Conservation (phyloP, 2,888 invertebrate genomes). For the Rhaphigaster nebulosa region DNA sequence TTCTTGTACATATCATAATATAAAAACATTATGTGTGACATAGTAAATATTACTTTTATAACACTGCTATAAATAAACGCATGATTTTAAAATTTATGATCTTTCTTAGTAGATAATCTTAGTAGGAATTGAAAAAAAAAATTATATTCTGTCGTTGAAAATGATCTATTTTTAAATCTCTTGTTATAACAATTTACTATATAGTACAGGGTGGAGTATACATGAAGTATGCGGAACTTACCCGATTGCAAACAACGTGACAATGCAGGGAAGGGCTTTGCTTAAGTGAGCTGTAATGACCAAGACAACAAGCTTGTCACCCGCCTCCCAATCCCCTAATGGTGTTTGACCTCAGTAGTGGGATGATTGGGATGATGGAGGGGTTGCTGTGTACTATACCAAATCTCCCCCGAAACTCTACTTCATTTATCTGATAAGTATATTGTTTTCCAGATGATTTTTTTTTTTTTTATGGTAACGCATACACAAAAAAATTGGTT, state of each 20-base stretch:
- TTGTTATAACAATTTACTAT: background rate
- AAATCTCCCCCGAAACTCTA: background rate
- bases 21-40: no score
- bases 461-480: no score
- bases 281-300: background rate
- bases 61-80: no score
- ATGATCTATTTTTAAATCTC: no score
- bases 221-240: background rate
- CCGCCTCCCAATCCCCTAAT: slow-evolving; percentile 7
- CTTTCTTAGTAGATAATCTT: no score
- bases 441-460: background rate
- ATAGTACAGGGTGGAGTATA: background rate
- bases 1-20: no score
- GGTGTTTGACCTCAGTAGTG: slow-evolving; percentile 14
- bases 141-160: no score
- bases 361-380: background rate
- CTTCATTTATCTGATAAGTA: background rate
- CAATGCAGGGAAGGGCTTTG: background rate
- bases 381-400: background rate
- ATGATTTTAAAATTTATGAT: no score
- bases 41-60: no score
- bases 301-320: slow-evolving; percentile 8
- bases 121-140: no score
- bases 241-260: background rate
- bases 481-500: no score